These are phyloP conservation scores for Aurelia sp. DNA, from an alignment of 30 jellyfish, hydroid and myxozoan genomes.

Conservation along the genomic window DNA sequence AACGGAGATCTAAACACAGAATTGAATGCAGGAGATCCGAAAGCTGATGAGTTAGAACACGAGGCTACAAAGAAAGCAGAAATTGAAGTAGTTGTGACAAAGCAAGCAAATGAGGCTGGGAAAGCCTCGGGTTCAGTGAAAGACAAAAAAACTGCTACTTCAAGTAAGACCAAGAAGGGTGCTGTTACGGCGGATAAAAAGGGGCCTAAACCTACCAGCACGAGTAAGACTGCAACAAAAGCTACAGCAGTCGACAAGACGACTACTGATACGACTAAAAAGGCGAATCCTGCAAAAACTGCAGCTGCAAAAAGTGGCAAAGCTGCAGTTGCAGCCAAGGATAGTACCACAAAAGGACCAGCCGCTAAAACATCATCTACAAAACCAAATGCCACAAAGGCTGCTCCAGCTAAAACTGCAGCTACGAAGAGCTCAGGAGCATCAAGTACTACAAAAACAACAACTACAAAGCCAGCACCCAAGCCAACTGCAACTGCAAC, in stretches of 20 bases:
- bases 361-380: neutral
- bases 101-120: neutral
- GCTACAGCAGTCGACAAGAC: constrained; percentile 23
- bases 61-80: neutral
- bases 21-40: neutral
- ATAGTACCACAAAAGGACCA: constrained; percentile 10
- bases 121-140: neutral
- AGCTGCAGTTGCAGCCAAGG: neutral
- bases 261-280: constrained; percentile 2
- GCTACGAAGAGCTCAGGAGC: constrained; percentile 14
- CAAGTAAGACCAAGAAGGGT: constrained; percentile 2
- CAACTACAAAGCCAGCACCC: constrained; percentile 7
- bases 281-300: constrained; percentile 6
- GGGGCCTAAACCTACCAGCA: neutral
- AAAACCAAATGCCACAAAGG: neutral
- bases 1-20: constrained; percentile 34
- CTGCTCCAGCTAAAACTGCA: neutral
- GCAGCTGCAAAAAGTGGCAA: constrained; percentile 12
- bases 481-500: constrained; percentile 10
- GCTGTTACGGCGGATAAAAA: neutral
- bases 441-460: neutral
- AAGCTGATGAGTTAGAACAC: neutral
- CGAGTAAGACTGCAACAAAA: constrained; percentile 1
- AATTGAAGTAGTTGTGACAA: neutral
- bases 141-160: neutral